phyloP scores from a whole-genome alignment of 2,888 invertebrate genomes.

The Byasa hedistus region DNA sequence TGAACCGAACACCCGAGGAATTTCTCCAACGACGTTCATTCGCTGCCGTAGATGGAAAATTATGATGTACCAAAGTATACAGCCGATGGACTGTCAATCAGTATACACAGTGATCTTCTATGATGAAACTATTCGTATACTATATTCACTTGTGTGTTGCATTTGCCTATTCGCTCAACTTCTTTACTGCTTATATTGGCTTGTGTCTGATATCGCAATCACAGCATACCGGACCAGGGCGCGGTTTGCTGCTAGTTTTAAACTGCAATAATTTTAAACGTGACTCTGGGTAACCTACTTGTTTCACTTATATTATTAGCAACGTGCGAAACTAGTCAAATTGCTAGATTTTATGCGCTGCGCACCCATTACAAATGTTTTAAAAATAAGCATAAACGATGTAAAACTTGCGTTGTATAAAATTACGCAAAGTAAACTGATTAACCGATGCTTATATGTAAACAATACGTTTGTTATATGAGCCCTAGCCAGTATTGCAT shows the following conservation, averaged over 20 bases:
- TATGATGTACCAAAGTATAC: slow-evolving; percentile 47
- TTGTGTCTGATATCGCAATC: slow-evolving; percentile 53
- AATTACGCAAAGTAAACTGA: slow-evolving; percentile 12
- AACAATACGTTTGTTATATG: neutral
- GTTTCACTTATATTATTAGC: slow-evolving; percentile 41
- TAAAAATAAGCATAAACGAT: neutral
- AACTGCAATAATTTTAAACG: slow-evolving; percentile 28
- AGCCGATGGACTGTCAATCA: slow-evolving; percentile 33
- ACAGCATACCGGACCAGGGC: slow-evolving; percentile 63
- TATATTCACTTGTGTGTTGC: neutral
- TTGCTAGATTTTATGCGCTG: slow-evolving; percentile 10
- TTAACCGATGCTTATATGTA: neutral
- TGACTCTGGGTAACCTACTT: slow-evolving; percentile 57
- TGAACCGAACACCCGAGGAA: slow-evolving; percentile 78
- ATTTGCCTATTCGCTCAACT: neutral
- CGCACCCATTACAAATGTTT: neutral
- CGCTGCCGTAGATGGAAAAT: slow-evolving; percentile 67
- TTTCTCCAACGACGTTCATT: slow-evolving; percentile 70
- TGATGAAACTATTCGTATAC: neutral
- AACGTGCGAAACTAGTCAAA: slow-evolving; percentile 32
- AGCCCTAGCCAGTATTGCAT: neutral
- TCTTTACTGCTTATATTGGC: slow-evolving; percentile 4
- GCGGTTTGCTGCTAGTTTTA: slow-evolving; percentile 57
- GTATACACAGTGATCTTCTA: neutral
- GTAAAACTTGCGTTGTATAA: neutral